phyloP scores from a whole-genome alignment of 2,888 invertebrate species.

The Zaprionus bogoriensis region DNA sequence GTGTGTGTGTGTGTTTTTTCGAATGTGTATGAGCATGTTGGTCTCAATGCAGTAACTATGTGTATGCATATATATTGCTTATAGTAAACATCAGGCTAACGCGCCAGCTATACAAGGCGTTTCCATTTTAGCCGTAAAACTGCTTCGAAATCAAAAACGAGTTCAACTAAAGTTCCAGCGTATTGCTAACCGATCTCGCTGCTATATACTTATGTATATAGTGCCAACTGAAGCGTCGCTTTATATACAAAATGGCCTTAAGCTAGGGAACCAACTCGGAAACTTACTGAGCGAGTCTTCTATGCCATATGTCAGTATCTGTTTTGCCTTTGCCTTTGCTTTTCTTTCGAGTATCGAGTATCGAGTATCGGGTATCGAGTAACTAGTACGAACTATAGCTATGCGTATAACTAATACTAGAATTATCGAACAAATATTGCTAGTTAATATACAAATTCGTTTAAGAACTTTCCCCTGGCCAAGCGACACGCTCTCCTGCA shows the following conservation, averaged over 20 bases:
- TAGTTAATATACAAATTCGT: slow-evolving; percentile 78
- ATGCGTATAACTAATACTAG: slow-evolving; percentile 44
- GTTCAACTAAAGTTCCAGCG: background rate
- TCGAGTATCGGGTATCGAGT: slow-evolving; percentile 16
- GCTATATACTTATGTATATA: background rate
- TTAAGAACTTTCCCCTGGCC: slow-evolving; percentile 68
- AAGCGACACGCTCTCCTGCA: slow-evolving; percentile 47
- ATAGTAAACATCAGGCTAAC: slow-evolving; percentile 80
- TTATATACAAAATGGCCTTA: background rate
- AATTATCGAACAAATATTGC: slow-evolving; percentile 75
- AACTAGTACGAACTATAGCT: slow-evolving; percentile 44
- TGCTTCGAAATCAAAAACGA: slow-evolving; percentile 38
- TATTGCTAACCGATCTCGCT: background rate
- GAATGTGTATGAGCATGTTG: slow-evolving; percentile 23
- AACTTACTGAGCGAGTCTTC: no score
- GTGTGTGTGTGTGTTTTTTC: slow-evolving; percentile 13
- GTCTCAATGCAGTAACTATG: slow-evolving; percentile 30
- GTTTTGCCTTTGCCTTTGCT: slow-evolving; percentile 8
- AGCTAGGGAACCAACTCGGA: background rate
- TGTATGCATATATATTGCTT: slow-evolving; percentile 79
- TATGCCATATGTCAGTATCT: slow-evolving; percentile 6
- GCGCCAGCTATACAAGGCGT: slow-evolving; percentile 65
- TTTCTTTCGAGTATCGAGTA: background rate
- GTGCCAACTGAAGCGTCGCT: background rate
- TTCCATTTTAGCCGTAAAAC: slow-evolving; percentile 43